Evolutionary conservation across 2,888 invertebrate genomes (phyloP), one percentile per base, ranked within the genome.

Genomic region (Druceiella hillmani): DNA sequence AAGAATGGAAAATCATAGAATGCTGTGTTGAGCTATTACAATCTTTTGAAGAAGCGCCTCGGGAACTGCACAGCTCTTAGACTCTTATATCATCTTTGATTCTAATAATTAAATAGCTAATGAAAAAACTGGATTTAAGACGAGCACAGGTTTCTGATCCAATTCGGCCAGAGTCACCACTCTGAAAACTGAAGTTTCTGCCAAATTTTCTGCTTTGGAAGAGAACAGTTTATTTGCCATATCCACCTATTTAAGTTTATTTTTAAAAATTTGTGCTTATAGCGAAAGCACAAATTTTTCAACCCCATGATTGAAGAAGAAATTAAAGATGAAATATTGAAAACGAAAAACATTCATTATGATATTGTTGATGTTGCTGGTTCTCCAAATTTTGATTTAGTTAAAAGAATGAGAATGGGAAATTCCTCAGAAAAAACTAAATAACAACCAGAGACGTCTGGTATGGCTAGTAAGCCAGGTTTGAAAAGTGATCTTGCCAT

Each of bases 221-320:
- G 47, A 51, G 12, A 46, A 51, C 34, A 47, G 48, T 41, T 46
- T 51, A 45, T 52, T 43, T 49, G 34, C 32, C 35, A 50, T 52
- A 24, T 45, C 50, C 31, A 51, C 48, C 31, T 50, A 48, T 39
- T 45, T 51, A 48, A n/a, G n/a, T n/a, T n/a, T n/a, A n/a, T n/a
- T n/a, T n/a, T n/a, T n/a, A n/a, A n/a, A n/a, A 53, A 52, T 43
- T 49, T 50, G 47, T 48, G 52, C 44, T 52, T 51, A 46, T 52
- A 51, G 44, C 41, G 52, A 33, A 48, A 46, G 12, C 20, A 30
- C 29, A 43, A 45, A 40, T 50, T 44, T 46, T 47, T 50, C 20
- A 46, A 39, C 44, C 45, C 47, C 43, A 41, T 33, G 47, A 48
- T 44, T 40, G 49, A 49, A 25, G 49, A 50, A 47, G 48, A 50